Base-by-base conservation (phyloP, 2,113 vertebrate genomes). In the Clupea harengus region DNA sequence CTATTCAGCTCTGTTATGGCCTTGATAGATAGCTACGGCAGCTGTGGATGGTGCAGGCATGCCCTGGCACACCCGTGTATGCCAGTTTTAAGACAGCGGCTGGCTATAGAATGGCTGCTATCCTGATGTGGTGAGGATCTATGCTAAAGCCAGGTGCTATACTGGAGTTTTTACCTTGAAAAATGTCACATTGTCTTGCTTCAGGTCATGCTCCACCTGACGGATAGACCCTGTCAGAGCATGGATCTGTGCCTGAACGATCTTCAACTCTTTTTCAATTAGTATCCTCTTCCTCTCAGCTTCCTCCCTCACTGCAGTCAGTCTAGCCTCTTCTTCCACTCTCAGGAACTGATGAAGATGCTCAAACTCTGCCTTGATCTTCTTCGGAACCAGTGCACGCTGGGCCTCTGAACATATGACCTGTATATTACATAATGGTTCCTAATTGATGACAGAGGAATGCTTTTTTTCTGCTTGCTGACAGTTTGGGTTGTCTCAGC, bases 331-430 rank as follows among this genome's bases (percentile, higher is more conserved):
- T 28, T 78, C 72, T 15, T 39, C 25, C 3, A 17, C 13, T 67
- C 83, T 86, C 80, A 91, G 64, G 47, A 88, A 88, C 67, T 78
- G 75, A 47, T 87, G 89, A 45, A 91, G 87, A 22, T 85, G 60
- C 81, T 88, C 80, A 86, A 90, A 90, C n/a, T 89, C 87, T 28
- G 75, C 86, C 47, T 81, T 90, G 54, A 91, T 86, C 10, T 75
- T 67, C 82, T 83, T 83, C 83, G 91, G 87, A 78, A 86, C 86
- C 7, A 86, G 60, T 81, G 45, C 84, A 67, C 50, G 80, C 4
- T 88, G 64, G 32, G 18, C 45, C 89, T 92, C 47, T 10, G 81
- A 6, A 72, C 28, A 78, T 72, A 67, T 13, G 2, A 28, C 25
- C 7, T 32, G 25, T 32, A 72, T 9, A 4, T 10, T 25, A 60